Conservation (phyloP, 2,113 vertebrate genomes). For the Phyllopteryx taeniolatus region DNA sequence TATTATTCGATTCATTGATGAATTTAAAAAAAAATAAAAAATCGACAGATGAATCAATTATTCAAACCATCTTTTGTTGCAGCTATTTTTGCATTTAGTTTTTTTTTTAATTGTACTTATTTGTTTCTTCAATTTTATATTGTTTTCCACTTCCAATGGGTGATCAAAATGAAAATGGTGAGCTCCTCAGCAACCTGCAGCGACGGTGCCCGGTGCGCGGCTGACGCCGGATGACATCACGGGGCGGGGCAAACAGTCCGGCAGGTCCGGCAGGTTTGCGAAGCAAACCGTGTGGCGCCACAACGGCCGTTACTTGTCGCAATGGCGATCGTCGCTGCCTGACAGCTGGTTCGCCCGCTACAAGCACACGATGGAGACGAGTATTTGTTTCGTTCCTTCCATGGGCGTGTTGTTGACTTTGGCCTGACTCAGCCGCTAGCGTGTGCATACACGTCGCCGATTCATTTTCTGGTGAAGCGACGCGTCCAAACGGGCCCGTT, state of each 20-base stretch:
- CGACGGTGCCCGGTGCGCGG: background rate
- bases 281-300: background rate
- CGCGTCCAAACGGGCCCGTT: background rate
- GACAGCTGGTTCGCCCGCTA: too few species aligned
- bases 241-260: slow-evolving; percentile 19
- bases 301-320: too few species aligned
- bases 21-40: too few species aligned
- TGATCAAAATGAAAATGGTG: too few species aligned
- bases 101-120: too few species aligned
- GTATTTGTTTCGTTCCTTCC: slow-evolving; percentile 3
- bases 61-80: too few species aligned
- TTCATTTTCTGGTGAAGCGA: background rate
- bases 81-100: too few species aligned
- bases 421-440: background rate
- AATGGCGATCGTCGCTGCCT: too few species aligned
- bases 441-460: background rate
- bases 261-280: slow-evolving; percentile 45
- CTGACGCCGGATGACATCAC: background rate
- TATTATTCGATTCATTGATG: too few species aligned
- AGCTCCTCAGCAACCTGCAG: background rate
- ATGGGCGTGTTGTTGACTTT: slow-evolving; percentile 1
- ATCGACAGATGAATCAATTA: too few species aligned
- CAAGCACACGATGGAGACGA: too few species aligned
- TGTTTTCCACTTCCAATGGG: background rate
- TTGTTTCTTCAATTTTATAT: too few species aligned